Base-by-base conservation (phyloP, 2,888 invertebrate species). In the Brachypalpus laphriformis region DNA sequence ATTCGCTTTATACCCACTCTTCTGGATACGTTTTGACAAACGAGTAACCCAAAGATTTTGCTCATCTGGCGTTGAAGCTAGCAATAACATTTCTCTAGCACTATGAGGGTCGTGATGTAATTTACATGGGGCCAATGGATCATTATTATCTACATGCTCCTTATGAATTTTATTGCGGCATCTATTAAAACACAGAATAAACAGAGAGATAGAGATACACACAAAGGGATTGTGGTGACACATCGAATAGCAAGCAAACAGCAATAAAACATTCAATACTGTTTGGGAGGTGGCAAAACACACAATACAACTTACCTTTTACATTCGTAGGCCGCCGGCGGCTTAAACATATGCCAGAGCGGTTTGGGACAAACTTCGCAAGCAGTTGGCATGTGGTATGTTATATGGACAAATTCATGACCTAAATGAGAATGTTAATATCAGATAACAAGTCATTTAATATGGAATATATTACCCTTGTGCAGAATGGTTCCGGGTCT, bases 341-440 rank as follows among this genome's bases (percentile, higher is more conserved):
- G 99, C 90, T 98, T 96, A 93, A 99, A 97, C 96, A 99, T 96
- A 93, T 98, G 96, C 97, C 98, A 99, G 89, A 99, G 94, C 89
- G 98, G 98, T 90, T 98, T 98, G 87, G 98, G 96, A 94, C 99
- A 99, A 88, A 98, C 96, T 93, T 99, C 99, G 93, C 99, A 99
- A 88, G 97, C 96, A 9, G 99, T 98, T 72, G 99, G 99, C 95
- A 98, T 99, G 93, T 99, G 98, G 93, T 97, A 99, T 89, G 97
- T 97, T 90, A 99, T 97, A 92, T 97, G 96, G 87, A 98, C 95
- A 91, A 99, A 97, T 93, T 99, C 99, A 93, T 99, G 99, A 11
- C 99, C 92, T 92, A 42, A 57, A 97, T 40, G n/a, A 49, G 22
- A 57, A 37, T 0, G 8, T 37, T n/a, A 49, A 40, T 54, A 65